Conservation (phyloP, 2,888 invertebrate species). For the Andricus curvator region DNA sequence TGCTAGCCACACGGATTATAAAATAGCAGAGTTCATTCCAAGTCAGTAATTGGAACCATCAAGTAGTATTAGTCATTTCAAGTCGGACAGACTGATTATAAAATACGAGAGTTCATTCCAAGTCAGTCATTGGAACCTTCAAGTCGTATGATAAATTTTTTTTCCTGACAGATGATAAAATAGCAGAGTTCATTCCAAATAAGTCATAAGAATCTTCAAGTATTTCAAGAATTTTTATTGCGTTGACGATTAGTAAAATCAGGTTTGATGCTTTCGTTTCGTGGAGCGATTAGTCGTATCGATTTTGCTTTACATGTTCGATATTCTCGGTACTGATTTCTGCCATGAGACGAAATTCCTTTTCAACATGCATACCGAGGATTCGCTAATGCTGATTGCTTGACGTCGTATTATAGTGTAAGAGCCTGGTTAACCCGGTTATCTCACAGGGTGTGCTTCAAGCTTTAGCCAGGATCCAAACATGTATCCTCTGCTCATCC, state of each 20-base stretch:
- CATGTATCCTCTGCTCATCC: constrained; percentile 4
- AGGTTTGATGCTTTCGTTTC: constrained; percentile 47
- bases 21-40: too few relatives aligned
- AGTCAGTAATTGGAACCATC: too few relatives aligned
- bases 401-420: constrained; percentile 38
- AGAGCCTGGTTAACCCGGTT: constrained; percentile 4
- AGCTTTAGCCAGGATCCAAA: constrained; percentile 20
- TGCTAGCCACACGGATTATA: too few relatives aligned
- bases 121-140: too few relatives aligned
- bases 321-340: constrained; percentile 39
- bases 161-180: too few relatives aligned
- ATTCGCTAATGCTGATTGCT: constrained; percentile 50
- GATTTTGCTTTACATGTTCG: constrained; percentile 49
- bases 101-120: too few relatives aligned
- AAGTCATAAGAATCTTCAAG: too few relatives aligned
- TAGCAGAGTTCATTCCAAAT: too few relatives aligned
- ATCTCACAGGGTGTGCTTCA: constrained; percentile 4
- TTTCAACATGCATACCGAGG: constrained; percentile 43
- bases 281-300: constrained; percentile 50
- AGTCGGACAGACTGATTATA: too few relatives aligned
- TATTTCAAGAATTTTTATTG: neutral
- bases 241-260: constrained; percentile 54
- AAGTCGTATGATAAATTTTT: too few relatives aligned
- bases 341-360: constrained; percentile 42
- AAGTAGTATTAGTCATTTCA: too few relatives aligned